Conservation (phyloP, 1,140 invertebrate species). For the Bombus huntii region DNA sequence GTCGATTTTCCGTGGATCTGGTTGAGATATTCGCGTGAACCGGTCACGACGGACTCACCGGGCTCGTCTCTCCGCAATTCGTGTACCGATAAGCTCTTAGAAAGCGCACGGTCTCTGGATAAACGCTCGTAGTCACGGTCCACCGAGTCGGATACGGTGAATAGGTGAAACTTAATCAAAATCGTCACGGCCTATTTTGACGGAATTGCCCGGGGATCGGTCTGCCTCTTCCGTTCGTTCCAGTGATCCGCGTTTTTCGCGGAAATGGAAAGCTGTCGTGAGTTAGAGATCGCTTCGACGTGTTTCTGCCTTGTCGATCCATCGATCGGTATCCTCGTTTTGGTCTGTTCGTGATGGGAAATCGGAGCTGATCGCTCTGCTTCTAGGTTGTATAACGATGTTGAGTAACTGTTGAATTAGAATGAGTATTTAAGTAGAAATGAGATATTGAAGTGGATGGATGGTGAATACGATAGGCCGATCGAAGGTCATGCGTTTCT, state of each 20-base stretch:
- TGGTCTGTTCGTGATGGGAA: neutral
- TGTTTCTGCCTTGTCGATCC: neutral
- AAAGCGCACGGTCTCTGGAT: slow-evolving; percentile 44
- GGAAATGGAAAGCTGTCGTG: slow-evolving; percentile 19
- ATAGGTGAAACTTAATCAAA: slow-evolving; percentile 40
- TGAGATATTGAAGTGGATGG: neutral
- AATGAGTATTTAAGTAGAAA: neutral
- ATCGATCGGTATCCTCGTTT: neutral
- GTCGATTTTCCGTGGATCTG: slow-evolving; percentile 44
- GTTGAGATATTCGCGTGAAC: slow-evolving; percentile 28
- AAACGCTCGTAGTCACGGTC: slow-evolving; percentile 48
- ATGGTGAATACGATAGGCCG: neutral
- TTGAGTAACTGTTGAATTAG: neutral
- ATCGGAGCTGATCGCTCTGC: neutral
- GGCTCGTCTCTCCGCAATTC: neutral
- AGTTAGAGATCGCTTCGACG: neutral
- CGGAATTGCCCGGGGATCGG: neutral
- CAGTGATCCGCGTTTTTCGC: neutral
- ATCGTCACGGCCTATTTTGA: slow-evolving; percentile 35
- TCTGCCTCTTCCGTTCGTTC: neutral
- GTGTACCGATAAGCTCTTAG: slow-evolving; percentile 48
- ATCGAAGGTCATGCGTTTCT: too few relatives aligned
- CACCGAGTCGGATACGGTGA: neutral
- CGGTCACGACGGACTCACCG: slow-evolving; percentile 33
- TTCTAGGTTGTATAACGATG: neutral